Evolutionary conservation across 2,797 vertebrate species (phyloP).

Genomic region (Labroides dimidiatus): DNA sequence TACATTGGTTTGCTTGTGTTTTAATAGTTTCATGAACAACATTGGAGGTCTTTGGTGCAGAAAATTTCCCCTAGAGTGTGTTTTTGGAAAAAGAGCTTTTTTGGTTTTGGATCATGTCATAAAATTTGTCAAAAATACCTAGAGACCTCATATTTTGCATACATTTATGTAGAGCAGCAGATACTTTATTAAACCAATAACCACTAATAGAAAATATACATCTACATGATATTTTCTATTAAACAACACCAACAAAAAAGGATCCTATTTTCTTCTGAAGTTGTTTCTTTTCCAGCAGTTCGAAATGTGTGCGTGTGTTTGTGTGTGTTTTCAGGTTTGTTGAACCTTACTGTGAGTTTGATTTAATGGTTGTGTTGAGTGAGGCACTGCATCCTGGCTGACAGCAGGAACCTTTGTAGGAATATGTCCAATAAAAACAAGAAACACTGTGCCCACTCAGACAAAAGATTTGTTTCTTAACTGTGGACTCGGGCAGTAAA

Average conservation of each 20-base stretch:
- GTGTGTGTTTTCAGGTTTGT: not conserved
- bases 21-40: too few relatives aligned
- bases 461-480: not conserved
- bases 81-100: too few relatives aligned
- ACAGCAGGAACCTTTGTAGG: constrained; percentile 13
- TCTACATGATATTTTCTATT: too few relatives aligned
- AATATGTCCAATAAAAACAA: constrained; percentile 27
- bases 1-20: too few relatives aligned
- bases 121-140: too few relatives aligned
- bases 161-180: too few relatives aligned
- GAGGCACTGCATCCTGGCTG: not conserved
- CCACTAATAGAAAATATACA: too few relatives aligned
- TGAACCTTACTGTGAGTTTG: not conserved
- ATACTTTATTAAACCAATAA: too few relatives aligned
- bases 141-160: too few relatives aligned
- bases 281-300: not conserved
- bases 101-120: too few relatives aligned
- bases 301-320: not conserved
- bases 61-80: too few relatives aligned
- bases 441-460: not conserved
- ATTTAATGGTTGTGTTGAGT: constrained; percentile 9
- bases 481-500: not conserved
- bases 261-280: not conserved
- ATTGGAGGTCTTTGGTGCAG: too few relatives aligned
- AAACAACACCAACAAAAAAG: not conserved